Percentiles rank a stretch among this genome's conserved stretches.
Conservation (phyloP, 2,113 vertebrate genomes). For the Rhombomys opimus region DNA sequence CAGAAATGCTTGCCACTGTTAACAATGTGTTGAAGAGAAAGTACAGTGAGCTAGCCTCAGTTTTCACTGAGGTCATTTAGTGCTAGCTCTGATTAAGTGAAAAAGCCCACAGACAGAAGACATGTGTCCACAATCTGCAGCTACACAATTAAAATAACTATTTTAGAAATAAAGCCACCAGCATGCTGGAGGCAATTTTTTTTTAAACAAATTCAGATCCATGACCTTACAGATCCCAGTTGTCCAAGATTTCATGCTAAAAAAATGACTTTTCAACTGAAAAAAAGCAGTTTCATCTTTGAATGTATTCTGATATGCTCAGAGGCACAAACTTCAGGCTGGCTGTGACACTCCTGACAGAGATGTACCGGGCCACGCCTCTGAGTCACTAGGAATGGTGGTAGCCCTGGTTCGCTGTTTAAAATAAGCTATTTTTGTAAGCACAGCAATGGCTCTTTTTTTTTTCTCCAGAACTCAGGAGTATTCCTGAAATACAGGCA, state of each 20-base stretch:
- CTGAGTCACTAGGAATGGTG: not conserved
- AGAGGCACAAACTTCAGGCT: not conserved
- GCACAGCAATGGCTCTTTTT: slow-evolving; percentile 20
- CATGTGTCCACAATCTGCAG: not conserved
- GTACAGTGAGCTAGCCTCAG: not conserved
- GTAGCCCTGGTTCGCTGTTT: not conserved
- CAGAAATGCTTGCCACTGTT: not conserved
- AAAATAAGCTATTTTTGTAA: not conserved
- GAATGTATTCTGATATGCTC: not conserved
- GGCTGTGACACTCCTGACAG: not conserved
- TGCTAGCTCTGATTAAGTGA: not conserved
- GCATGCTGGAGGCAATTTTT: not conserved
- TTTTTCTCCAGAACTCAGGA: slow-evolving; percentile 39
- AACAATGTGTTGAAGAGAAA: slow-evolving; percentile 18
- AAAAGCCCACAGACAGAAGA: not conserved
- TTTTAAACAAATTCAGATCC: slow-evolving; percentile 42
- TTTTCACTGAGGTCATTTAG: not conserved
- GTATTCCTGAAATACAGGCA: slow-evolving; percentile 55
- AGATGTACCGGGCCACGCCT: not conserved
- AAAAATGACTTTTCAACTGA: not conserved
- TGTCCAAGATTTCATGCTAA: not conserved
- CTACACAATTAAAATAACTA: slow-evolving; percentile 18
- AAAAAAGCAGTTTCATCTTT: not conserved
- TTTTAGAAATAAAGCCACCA: slow-evolving; percentile 48
- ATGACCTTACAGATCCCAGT: not conserved